These are phyloP conservation scores for Actinopyga echinites DNA, from an alignment of 53 echinoderm and acorn worm genomes.

Conservation along the genomic window DNA sequence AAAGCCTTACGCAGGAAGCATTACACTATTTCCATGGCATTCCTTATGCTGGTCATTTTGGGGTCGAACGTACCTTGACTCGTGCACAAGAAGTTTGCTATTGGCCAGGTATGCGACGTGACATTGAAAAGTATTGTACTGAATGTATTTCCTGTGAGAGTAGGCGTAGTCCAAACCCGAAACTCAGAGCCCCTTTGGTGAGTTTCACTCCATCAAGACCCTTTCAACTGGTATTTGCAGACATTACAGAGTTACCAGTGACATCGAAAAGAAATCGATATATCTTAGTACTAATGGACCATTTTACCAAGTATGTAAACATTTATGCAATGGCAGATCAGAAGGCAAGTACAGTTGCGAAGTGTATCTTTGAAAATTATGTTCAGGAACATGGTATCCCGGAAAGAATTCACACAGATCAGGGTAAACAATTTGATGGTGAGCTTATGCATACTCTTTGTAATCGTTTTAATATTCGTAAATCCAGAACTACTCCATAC, in stretches of 20 bases:
- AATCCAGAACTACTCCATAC: too few species aligned
- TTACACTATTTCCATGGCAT: conserved; percentile 4
- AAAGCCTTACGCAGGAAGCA: not conserved
- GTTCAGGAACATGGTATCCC: conserved; percentile 6
- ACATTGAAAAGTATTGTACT: conserved; percentile 5
- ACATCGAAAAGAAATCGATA: conserved; percentile 21
- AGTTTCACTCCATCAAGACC: conserved; percentile 35
- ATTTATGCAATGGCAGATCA: conserved; percentile 42
- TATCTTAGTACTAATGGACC: conserved; percentile 30
- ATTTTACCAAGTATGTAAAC: conserved; percentile 28
- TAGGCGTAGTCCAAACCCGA: conserved; percentile 38
- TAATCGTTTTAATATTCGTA: not conserved
- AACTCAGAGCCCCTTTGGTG: conserved; percentile 14
- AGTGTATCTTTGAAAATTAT: conserved; percentile 38
- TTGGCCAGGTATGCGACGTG: too few species aligned
- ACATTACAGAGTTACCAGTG: too few species aligned
- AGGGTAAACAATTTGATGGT: conserved; percentile 43
- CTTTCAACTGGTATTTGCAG: too few species aligned
- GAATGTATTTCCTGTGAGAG: too few species aligned
- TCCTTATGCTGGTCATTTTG: conserved; percentile 31
- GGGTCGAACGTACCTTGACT: conserved; percentile 27
- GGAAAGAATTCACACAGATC: conserved; percentile 37
- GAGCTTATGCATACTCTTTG: conserved; percentile 11
- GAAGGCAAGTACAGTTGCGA: conserved; percentile 30
- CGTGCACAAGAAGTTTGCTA: too few species aligned